Conservation (phyloP, 2,888 invertebrate species). For the Conomelus anceps region DNA sequence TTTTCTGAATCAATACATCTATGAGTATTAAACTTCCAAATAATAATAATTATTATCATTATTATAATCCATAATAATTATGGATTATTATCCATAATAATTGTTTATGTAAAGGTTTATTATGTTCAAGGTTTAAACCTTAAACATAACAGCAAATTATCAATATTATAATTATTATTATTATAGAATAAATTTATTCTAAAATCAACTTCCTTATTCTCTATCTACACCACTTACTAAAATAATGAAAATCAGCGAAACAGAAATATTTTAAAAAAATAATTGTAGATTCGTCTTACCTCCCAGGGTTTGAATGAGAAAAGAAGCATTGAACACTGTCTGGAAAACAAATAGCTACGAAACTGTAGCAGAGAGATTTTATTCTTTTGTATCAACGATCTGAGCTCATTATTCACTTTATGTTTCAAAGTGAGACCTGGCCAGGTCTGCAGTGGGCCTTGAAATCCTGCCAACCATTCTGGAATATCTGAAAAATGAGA, state of each 20-base stretch:
- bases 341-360: conserved; percentile 85
- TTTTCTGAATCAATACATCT: too few relatives aligned
- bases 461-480: conserved; percentile 76
- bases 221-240: too few relatives aligned
- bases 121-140: too few relatives aligned
- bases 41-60: too few relatives aligned
- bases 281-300: conserved; percentile 46
- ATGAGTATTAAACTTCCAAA: too few relatives aligned
- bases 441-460: conserved; percentile 72
- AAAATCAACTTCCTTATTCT: not conserved
- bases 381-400: conserved; percentile 46
- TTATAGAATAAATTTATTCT: not conserved
- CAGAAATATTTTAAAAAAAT: not conserved
- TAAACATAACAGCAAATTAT: too few relatives aligned
- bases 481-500: conserved; percentile 57
- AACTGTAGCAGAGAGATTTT: conserved; percentile 69
- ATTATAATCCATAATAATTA: too few relatives aligned
- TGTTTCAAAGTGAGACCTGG: conserved; percentile 67
- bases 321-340: conserved; percentile 81
- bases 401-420: conserved; percentile 51
- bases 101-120: too few relatives aligned
- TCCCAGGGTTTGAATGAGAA: conserved; percentile 71
- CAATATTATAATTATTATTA: too few relatives aligned
- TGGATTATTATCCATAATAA: too few relatives aligned
- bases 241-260: too few relatives aligned